These are phyloP conservation scores for Iselma pallidipennis DNA, from an alignment of 2,888 invertebrate species.

Conservation along the genomic window DNA sequence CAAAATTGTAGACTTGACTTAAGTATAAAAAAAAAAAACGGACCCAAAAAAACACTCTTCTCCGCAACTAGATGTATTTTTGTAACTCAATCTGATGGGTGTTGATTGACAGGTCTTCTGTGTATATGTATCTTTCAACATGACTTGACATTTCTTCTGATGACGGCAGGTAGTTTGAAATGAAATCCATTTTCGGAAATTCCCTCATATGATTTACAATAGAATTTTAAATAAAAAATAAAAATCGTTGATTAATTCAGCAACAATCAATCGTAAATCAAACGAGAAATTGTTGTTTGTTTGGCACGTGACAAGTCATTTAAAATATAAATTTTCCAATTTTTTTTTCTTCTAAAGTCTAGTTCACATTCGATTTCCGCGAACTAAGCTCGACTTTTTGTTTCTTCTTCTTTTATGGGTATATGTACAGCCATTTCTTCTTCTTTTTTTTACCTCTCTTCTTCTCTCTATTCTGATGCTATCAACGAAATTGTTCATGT, in stretches of 20 bases:
- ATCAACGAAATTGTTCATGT: slow-evolving; percentile 49
- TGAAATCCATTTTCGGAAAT: not conserved
- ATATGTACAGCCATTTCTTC: not conserved
- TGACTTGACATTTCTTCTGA: not conserved
- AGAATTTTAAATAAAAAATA: no score
- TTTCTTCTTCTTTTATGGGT: not conserved
- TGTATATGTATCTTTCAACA: not conserved
- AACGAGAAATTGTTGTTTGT: no score
- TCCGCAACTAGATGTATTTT: not conserved
- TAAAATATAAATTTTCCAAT: not conserved
- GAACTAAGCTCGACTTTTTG: not conserved
- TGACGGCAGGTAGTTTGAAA: not conserved
- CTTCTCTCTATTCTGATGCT: slow-evolving; percentile 29
- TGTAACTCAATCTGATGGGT: slow-evolving; percentile 20
- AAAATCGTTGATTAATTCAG: not conserved
- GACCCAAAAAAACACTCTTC: not conserved
- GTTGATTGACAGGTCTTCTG: slow-evolving; percentile 16
- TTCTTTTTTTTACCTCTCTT: not conserved
- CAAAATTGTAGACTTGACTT: no score
- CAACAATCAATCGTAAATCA: not conserved
- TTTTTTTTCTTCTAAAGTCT: not conserved
- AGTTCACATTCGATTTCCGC: not conserved
- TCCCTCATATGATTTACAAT: no score
- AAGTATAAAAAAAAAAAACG: no score
- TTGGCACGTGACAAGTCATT: not conserved